Base-by-base conservation (phyloP, 2,888 invertebrate genomes). In the Tetragonisca angustula region DNA sequence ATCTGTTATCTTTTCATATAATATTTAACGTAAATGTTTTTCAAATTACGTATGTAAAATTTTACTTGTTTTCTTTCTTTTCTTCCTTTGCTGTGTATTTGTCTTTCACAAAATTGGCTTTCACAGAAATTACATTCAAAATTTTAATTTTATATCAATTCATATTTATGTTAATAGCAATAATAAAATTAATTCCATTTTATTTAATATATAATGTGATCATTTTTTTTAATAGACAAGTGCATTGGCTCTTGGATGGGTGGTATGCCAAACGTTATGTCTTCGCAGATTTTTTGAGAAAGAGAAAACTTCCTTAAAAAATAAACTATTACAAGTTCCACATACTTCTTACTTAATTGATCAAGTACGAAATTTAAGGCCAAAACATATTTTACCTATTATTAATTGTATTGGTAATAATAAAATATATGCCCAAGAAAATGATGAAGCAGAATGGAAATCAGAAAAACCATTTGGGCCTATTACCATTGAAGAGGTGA, bases 221-320 rank as follows among this genome's bases (percentile, higher is more conserved):
- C 19, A 79, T n/a, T 74, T 67, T 61, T 79, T 71, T 87, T 94
- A 94, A 83, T 94, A 96, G 96, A 96, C 96, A 87, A 95, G 96
- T 88, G 95, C 95, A 27, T 91, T 96, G 68, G 95, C 96, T 24
- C 92, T 96, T 81, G 96, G 96, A 65, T 96, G 96, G 96, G 96
- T 96, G 81, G 95, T 96, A 32, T 96, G 96, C 90, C 96, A 96
- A 89, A 93, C 96, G 1, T 93, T 96, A 68, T 94, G 94, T 81
- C 88, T 94, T 6, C 92, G 92, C 21, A 92, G 93, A 83, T 76
- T 92, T 32, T 91, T 90, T 73, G 90, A 91, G 61, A 90, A 87
- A 67, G 89, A 91, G 50, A 90, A 88, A 54, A 74, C 75, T 62
- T 81, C 85, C 5, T 87, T 86, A 9, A 91, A 88, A 84, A 76